phyloP scores from a whole-genome alignment of 1,140 invertebrate species.

The Nasonia vitripennis region DNA sequence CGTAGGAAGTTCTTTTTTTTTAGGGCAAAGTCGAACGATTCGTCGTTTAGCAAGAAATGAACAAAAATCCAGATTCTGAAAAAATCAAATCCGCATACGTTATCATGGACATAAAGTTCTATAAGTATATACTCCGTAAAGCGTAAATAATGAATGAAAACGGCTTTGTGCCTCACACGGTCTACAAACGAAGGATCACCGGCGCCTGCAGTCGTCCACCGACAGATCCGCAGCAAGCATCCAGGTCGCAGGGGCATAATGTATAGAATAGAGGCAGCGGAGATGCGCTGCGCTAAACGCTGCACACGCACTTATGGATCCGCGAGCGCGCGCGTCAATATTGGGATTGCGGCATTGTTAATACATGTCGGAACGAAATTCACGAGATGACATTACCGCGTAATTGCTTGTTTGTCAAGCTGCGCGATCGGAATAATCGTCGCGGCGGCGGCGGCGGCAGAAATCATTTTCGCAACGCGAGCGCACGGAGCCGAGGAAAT shows the following conservation, averaged over 20 bases:
- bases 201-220: too few species aligned
- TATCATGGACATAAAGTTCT: too few species aligned
- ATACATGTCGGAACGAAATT: constrained; percentile 38
- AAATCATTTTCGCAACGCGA: constrained; percentile 32
- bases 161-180: neutral
- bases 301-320: constrained; percentile 35
- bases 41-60: too few species aligned
- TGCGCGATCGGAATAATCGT: constrained; percentile 40
- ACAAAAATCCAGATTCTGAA: too few species aligned
- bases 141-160: constrained; percentile 40
- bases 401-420: constrained; percentile 48
- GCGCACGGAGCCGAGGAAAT: neutral
- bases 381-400: constrained; percentile 37
- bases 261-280: neutral
- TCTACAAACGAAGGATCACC: neutral
- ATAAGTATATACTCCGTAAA: neutral
- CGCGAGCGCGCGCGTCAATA: constrained; percentile 23
- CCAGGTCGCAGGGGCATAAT: neutral
- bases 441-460: neutral
- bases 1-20: neutral
- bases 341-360: constrained; percentile 47
- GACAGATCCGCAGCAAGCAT: too few species aligned
- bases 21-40: too few species aligned
- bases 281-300: neutral
- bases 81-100: too few species aligned